Base-by-base conservation (phyloP, 2,888 invertebrate species). In the Pachycephus smyrnensis region DNA sequence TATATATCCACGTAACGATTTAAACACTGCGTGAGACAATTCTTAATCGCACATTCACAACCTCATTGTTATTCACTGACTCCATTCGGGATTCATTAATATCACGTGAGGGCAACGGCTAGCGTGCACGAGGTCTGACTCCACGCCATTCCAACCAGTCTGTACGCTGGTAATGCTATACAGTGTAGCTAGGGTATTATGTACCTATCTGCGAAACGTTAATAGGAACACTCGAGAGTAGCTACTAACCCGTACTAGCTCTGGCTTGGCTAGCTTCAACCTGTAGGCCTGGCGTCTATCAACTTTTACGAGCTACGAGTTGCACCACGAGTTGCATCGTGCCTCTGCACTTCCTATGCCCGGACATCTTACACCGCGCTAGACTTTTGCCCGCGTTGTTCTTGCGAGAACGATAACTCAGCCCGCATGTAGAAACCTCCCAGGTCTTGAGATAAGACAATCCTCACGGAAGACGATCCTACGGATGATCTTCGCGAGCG, bases 61-160 rank as follows among this genome's bases (percentile, higher is more conserved):
- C 68, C 33, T 68, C 30, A 36, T 77, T 74, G 73, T 75, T 74
- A 77, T 77, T 77, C 74, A 73, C 74, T 33, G 73, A 74, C 77
- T 68, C 33, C 74, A 68, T 77, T 55, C 68, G 74, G 32, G 32
- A 36, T 40, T 76, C 77, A 32, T 55, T 74, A 74, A 35, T 55
- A 68, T 77, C 68, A 37, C 77, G 77, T 68, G 68, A 75, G 73
- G 37, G 33, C 71, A 30, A 11, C 37, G 32, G 33, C 30, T 71
- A 71, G 71, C 71, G 71, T 71, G 71, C 71, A 71, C 71, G 33
- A 71, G 31, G 31, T 55, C 55, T 55, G 55, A 55, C 55, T 23
- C 55, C 55, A 55, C 55, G 55, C 23, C 55, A 55, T 55, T 55
- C 23, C 23, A 55, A 2, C 55, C 55, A 55, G 55, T 55, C 23